Conservation (phyloP, 2,888 invertebrate species). For the Pyrocoelia pectoralis region DNA sequence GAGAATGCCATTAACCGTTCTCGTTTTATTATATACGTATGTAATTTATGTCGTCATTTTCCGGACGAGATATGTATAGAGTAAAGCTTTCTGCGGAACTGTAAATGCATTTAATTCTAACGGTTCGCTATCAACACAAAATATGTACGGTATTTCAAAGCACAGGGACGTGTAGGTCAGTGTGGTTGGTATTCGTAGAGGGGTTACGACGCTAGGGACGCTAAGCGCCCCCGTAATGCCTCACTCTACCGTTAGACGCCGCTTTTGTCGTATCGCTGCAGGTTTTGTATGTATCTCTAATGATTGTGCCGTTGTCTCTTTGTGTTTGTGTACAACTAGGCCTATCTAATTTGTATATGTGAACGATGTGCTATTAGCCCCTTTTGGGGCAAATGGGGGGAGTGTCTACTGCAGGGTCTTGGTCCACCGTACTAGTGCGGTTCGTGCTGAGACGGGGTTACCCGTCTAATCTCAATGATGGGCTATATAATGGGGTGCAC, state of each 20-base stretch:
- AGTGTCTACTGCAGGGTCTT: constrained; percentile 45
- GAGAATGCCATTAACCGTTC: constrained; percentile 2
- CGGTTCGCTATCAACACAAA: constrained; percentile 36
- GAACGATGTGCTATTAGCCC: constrained; percentile 41
- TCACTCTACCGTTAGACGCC: constrained; percentile 56
- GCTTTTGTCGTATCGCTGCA: constrained; percentile 39
- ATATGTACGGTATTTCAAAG: constrained; percentile 31
- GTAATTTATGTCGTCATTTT: constrained; percentile 28
- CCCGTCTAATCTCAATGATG: constrained; percentile 73
- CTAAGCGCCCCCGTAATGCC: constrained; percentile 55
- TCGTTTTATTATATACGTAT: constrained; percentile 7
- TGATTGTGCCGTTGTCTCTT: constrained; percentile 28
- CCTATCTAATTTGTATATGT: constrained; percentile 38
- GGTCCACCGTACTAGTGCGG: constrained; percentile 41
- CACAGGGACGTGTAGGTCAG: constrained; percentile 49
- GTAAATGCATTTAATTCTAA: constrained; percentile 34
- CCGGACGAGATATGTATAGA: constrained; percentile 26
- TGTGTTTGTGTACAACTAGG: constrained; percentile 35
- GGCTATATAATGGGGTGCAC: constrained; percentile 95
- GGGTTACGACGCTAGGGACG: constrained; percentile 58
- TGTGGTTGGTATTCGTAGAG: constrained; percentile 56
- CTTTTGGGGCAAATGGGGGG: constrained; percentile 40
- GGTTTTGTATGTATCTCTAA: constrained; percentile 32
- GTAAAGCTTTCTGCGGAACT: constrained; percentile 29
- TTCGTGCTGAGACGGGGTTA: constrained; percentile 45